Evolutionary conservation across 2,888 invertebrate genomes (phyloP).

Genomic region (Phaonia tiefii): DNA sequence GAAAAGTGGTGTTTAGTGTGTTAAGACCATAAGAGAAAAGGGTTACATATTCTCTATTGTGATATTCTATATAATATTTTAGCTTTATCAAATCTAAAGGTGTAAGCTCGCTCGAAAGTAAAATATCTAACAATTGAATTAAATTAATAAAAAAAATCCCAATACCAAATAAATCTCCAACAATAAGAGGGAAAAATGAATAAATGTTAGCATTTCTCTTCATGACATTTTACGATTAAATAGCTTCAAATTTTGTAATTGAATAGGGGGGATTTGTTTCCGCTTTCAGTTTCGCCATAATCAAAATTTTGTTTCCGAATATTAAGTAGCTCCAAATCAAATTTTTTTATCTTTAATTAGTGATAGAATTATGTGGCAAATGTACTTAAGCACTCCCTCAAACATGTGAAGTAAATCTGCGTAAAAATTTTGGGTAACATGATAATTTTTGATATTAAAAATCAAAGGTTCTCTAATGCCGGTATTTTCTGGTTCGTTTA

Average conservation of each 20-base stretch:
- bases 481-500: too few species aligned
- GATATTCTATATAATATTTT: too few species aligned
- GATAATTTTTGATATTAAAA: too few species aligned
- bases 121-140: too few species aligned
- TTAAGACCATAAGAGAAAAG: too few species aligned
- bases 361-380: slow-evolving; percentile 24
- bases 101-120: too few species aligned
- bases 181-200: slow-evolving; percentile 1
- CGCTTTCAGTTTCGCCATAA: slow-evolving; percentile 41
- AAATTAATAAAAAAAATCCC: too few species aligned
- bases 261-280: slow-evolving; percentile 25
- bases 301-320: slow-evolving; percentile 34
- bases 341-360: slow-evolving; percentile 25
- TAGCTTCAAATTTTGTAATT: background rate
- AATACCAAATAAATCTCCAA: slow-evolving; percentile 13
- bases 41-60: too few species aligned
- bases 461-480: too few species aligned
- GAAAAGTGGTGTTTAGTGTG: too few species aligned
- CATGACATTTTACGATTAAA: too few species aligned
- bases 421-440: slow-evolving; percentile 35
- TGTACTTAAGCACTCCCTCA: slow-evolving; percentile 39
- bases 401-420: slow-evolving; percentile 47
- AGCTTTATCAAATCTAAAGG: too few species aligned
- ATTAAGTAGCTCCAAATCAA: slow-evolving; percentile 35
- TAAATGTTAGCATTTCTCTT: slow-evolving; percentile 37